A percentile compares a stretch with the other conserved stretches of the same genome.
Evolutionary conservation across 2,888 invertebrate species (phyloP).

Genomic region (Lepidocyrtinus sp.): DNA sequence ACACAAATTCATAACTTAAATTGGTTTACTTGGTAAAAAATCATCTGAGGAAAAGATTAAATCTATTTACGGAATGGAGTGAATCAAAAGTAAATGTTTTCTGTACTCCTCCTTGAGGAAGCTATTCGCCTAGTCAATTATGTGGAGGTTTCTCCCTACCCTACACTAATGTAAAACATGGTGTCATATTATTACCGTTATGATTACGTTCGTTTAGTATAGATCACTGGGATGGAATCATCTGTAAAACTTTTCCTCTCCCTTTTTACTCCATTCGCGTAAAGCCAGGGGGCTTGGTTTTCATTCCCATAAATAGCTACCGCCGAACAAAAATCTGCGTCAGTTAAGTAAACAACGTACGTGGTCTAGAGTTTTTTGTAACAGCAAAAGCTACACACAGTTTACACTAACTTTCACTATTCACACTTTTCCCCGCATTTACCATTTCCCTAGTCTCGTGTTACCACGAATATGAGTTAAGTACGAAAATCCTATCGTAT

Average conservation of each 20-base stretch:
- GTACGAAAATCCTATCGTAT: too few species aligned
- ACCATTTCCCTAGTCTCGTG: not conserved
- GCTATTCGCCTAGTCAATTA: too few species aligned
- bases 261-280: constrained; percentile 20
- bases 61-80: too few species aligned
- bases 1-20: too few species aligned
- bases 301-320: constrained; percentile 25
- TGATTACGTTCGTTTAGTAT: constrained; percentile 36
- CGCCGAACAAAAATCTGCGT: constrained; percentile 37
- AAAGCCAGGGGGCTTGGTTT: constrained; percentile 10
- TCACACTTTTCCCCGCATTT: not conserved
- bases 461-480: not conserved
- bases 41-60: too few species aligned
- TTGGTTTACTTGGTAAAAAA: too few species aligned
- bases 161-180: too few species aligned
- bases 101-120: too few species aligned
- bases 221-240: constrained; percentile 37
- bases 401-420: not conserved
- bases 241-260: constrained; percentile 28
- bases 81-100: too few species aligned
- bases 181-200: too few species aligned
- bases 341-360: constrained; percentile 13
- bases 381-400: not conserved
- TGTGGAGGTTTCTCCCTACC: too few species aligned
- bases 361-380: not conserved